phyloP scores from a whole-genome alignment of 2,797 vertebrate species.

The Ciconia nigra region DNA sequence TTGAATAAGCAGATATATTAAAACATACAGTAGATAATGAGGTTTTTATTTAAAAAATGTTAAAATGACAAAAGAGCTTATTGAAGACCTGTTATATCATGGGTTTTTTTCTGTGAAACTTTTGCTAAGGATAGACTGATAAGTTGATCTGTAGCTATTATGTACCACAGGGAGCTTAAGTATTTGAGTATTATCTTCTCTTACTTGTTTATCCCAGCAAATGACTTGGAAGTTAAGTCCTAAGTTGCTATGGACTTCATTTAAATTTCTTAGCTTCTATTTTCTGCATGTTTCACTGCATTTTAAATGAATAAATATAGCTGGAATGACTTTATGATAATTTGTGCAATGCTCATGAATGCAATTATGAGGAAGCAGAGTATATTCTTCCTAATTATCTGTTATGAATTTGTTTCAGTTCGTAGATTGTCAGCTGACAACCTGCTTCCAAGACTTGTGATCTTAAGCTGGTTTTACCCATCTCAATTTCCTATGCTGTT shows the following conservation, averaged over 20 bases:
- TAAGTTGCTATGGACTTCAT: background rate
- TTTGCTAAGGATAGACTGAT: background rate
- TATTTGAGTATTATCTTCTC: background rate
- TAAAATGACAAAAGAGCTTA: background rate
- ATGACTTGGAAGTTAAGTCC: background rate
- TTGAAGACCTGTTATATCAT: background rate
- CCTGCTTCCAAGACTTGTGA: background rate
- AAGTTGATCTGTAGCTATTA: background rate
- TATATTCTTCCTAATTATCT: background rate
- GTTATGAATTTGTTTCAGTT: background rate
- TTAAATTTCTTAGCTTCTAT: background rate
- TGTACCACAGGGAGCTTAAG: background rate
- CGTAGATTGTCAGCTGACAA: background rate
- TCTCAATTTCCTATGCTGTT: background rate
- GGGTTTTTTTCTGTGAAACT: accelerated
- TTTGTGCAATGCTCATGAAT: background rate
- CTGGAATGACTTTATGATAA: background rate
- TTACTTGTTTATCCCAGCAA: background rate
- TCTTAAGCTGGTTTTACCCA: background rate
- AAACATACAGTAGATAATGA: background rate
- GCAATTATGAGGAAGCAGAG: background rate
- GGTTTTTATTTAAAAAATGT: background rate
- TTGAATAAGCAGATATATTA: background rate
- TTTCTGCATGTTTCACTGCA: background rate
- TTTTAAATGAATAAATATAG: background rate